Evolutionary conservation across 2,797 vertebrate genomes (phyloP).

Genomic region (Xenops minutus): DNA sequence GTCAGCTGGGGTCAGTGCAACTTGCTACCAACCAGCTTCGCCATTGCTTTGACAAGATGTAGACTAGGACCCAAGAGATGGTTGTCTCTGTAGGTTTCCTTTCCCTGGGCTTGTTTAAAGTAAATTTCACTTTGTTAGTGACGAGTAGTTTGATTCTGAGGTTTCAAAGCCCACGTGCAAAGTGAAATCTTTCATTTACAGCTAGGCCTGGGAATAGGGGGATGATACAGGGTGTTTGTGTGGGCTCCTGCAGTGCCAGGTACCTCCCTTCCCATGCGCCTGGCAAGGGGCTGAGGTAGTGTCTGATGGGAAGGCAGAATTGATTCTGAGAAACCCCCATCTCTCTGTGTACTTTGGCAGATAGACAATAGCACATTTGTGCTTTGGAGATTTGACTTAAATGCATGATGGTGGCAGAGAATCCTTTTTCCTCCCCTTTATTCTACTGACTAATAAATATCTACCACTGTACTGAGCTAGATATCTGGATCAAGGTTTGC

Average conservation of each 20-base stretch:
- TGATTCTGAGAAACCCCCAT: neutral
- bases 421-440: rapidly evolving
- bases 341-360: neutral
- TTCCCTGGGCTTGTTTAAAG: neutral
- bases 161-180: neutral
- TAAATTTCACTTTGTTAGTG: neutral
- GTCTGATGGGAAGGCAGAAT: neutral
- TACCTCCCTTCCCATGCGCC: neutral
- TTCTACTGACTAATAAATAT: neutral
- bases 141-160: neutral
- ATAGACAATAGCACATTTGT: neutral
- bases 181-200: neutral
- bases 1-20: rapidly evolving
- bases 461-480: neutral
- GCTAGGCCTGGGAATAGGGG: neutral
- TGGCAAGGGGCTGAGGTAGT: neutral
- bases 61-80: neutral
- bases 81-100: neutral
- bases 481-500: neutral
- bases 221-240: neutral
- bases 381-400: neutral
- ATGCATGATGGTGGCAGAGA: neutral
- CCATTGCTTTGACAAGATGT: neutral
- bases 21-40: neutral
- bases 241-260: rapidly evolving